These are phyloP conservation scores for Echinarachnius parma DNA, from an alignment of 53 echinoderm and acorn worm species.

Conservation along the genomic window DNA sequence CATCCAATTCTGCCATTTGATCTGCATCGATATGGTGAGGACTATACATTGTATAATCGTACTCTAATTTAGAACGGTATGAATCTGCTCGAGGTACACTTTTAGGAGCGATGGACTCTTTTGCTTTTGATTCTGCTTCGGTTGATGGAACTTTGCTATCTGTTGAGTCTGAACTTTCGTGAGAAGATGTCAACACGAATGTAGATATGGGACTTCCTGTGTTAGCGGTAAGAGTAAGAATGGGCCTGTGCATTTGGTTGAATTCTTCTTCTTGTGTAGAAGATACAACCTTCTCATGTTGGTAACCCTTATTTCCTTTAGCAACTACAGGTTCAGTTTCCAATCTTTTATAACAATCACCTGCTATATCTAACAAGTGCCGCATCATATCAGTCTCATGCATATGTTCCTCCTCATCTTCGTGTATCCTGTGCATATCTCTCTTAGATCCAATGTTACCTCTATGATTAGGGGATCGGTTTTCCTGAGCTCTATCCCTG, in stretches of 20 bases:
- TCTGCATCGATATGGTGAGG: conserved; percentile 35
- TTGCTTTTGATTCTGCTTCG: neutral
- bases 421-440: too few relatives aligned
- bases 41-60: conserved; percentile 2
- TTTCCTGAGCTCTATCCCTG: too few relatives aligned
- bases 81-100: too few relatives aligned
- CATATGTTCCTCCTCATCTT: conserved; percentile 27
- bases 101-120: too few relatives aligned
- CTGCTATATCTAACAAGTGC: conserved; percentile 86
- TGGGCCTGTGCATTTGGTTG: conserved; percentile 8
- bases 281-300: neutral
- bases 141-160: neutral
- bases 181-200: conserved; percentile 24
- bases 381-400: conserved; percentile 94
- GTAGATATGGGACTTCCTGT: conserved; percentile 28
- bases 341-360: conserved; percentile 1
- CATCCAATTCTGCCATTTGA: conserved; percentile 7
- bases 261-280: conserved; percentile 1
- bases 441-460: too few relatives aligned
- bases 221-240: conserved; percentile 34
- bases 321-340: neutral
- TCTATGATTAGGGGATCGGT: too few relatives aligned
- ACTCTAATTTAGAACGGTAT: too few relatives aligned
- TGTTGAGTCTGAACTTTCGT: conserved; percentile 8
- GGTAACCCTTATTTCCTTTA: neutral